Percentiles rank a stretch among this genome's conserved stretches.
These are phyloP conservation scores for Linnaemya tessellans DNA, from an alignment of 2,888 invertebrate species.

Conservation along the genomic window DNA sequence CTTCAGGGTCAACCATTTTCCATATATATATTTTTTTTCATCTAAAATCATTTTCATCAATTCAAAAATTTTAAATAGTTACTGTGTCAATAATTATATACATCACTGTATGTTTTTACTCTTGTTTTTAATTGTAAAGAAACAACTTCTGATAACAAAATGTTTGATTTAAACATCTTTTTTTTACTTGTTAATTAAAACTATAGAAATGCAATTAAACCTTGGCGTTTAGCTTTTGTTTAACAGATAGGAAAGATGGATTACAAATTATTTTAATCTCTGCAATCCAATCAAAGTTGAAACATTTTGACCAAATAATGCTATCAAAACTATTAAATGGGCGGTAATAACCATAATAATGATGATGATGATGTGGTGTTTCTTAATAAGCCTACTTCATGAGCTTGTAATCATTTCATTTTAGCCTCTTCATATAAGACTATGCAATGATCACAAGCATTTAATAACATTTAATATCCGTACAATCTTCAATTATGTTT, in stretches of 20 bases:
- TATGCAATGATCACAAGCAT: neutral
- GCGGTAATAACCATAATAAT: no score
- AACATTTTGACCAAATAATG: slow-evolving; percentile 24
- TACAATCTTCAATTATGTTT: slow-evolving; percentile 16
- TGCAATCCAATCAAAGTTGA: slow-evolving; percentile 14
- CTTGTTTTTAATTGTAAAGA: no score
- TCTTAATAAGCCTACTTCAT: neutral
- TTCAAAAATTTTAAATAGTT: no score
- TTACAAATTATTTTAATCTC: slow-evolving; percentile 18
- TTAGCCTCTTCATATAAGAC: neutral
- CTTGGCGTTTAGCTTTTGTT: neutral
- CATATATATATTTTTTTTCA: no score
- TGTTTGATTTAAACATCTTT: neutral
- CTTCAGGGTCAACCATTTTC: no score
- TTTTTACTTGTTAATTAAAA: neutral
- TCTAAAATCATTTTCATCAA: no score
- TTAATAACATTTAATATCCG: neutral
- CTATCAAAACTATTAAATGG: slow-evolving; percentile 16
- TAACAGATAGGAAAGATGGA: neutral
- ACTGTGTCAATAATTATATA: no score
- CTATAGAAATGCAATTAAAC: neutral
- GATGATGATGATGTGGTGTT: slow-evolving; percentile 3
- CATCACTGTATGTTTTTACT: no score
- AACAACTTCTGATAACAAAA: no score
- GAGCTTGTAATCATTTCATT: neutral